phyloP scores from a whole-genome alignment of 2,888 invertebrate species.

The Phortica magna region DNA sequence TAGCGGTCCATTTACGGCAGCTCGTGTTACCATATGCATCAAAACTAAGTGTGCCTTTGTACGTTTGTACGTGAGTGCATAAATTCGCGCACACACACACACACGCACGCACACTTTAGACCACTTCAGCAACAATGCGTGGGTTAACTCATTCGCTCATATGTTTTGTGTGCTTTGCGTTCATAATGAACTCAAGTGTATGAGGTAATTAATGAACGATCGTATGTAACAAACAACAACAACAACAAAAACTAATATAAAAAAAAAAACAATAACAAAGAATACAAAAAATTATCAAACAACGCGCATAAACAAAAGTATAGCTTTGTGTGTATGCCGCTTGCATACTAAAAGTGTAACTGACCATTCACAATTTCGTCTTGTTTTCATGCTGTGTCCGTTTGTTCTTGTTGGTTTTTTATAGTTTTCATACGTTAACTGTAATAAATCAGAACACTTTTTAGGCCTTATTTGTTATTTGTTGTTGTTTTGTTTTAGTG shows the following conservation, averaged over 20 bases:
- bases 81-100: neutral
- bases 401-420: too few species aligned
- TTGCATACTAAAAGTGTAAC: slow-evolving; percentile 27
- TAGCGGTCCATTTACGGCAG: slow-evolving; percentile 63
- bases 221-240: slow-evolving; percentile 43
- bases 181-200: slow-evolving; percentile 55
- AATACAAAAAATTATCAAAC: slow-evolving; percentile 46
- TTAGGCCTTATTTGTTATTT: neutral
- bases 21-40: slow-evolving; percentile 56
- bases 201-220: slow-evolving; percentile 70
- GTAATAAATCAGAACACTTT: neutral
- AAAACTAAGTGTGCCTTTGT: slow-evolving; percentile 5
- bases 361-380: slow-evolving; percentile 22
- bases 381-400: neutral
- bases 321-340: slow-evolving; percentile 20
- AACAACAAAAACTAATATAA: slow-evolving; percentile 33
- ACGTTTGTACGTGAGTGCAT: slow-evolving; percentile 12
- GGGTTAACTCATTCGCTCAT: slow-evolving; percentile 34
- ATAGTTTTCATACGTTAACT: neutral
- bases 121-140: neutral
- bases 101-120: neutral
- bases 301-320: slow-evolving; percentile 59
- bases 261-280: slow-evolving; percentile 40
- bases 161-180: slow-evolving; percentile 55
- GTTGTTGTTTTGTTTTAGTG: neutral